These are phyloP conservation scores for Paragorgia papillata DNA, from an alignment of 92 coral and sea anemone species.

Conservation along the genomic window DNA sequence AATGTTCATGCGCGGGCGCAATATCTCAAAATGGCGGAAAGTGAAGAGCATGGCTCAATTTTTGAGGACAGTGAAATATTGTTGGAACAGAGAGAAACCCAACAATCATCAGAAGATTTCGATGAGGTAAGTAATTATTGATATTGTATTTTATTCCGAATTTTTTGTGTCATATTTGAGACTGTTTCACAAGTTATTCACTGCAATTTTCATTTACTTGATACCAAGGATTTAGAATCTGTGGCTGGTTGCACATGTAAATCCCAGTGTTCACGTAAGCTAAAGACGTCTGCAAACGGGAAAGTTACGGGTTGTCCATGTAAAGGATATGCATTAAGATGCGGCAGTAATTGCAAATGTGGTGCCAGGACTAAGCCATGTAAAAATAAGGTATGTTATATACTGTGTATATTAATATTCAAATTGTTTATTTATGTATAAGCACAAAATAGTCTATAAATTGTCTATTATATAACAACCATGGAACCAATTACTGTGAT, in stretches of 20 bases:
- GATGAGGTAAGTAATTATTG: conserved; percentile 4
- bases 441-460: no score
- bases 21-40: conserved; percentile 9
- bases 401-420: no score
- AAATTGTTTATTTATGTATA: no score
- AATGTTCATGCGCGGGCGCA: no score
- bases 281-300: conserved; percentile 24
- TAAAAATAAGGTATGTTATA: conserved; percentile 34
- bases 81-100: conserved; percentile 13
- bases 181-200: neutral
- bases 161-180: no score
- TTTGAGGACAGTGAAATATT: neutral
- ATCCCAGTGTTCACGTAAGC: conserved; percentile 18
- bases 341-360: conserved; percentile 13
- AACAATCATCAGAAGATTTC: conserved; percentile 1
- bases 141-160: neutral
- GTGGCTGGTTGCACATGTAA: conserved; percentile 18
- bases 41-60: conserved; percentile 17
- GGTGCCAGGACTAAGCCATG: conserved; percentile 44
- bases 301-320: conserved; percentile 33
- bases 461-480: no score
- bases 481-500: neutral
- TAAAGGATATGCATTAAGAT: conserved; percentile 3
- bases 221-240: conserved; percentile 20
- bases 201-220: neutral